These are phyloP conservation scores for Ciconia boyciana DNA, from an alignment of 2,113 vertebrate species.

Conservation along the genomic window DNA sequence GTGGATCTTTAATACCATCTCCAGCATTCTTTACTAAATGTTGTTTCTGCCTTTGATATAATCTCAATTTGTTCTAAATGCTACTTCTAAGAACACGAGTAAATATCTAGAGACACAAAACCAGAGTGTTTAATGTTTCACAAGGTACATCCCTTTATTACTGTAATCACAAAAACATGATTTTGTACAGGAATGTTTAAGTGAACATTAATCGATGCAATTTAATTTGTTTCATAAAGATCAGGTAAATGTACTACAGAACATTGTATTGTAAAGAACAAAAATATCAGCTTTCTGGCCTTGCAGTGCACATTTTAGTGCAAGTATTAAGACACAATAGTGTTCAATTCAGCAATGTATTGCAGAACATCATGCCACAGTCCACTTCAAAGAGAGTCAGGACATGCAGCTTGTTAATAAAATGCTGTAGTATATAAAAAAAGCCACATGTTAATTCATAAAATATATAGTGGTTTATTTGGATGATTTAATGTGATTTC, in stretches of 20 bases:
- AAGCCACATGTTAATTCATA: constrained; percentile 80
- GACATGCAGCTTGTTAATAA: constrained; percentile 80
- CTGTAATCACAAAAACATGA: constrained; percentile 81
- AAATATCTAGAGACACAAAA: neutral
- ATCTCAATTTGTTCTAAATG: neutral
- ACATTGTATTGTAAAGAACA: constrained; percentile 71
- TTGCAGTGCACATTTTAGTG: constrained; percentile 76
- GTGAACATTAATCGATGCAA: constrained; percentile 79
- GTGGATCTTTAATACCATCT: neutral
- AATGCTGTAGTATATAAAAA: constrained; percentile 77
- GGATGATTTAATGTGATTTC: constrained; percentile 78
- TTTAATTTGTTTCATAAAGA: constrained; percentile 74
- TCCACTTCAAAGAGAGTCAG: constrained; percentile 74
- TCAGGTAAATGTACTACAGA: constrained; percentile 73
- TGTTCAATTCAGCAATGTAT: constrained; percentile 82
- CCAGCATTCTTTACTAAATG: neutral
- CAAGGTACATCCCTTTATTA: constrained; percentile 94
- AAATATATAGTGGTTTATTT: constrained; percentile 88
- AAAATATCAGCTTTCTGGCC: constrained; percentile 76
- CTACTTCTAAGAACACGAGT: neutral
- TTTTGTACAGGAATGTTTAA: constrained; percentile 88
- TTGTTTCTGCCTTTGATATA: neutral
- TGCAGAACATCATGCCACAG: constrained; percentile 83
- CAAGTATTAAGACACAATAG: constrained; percentile 80
- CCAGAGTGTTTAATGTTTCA: constrained; percentile 64